Base-by-base conservation (phyloP, 2,888 invertebrate species). In the Ormyrus thymus region DNA sequence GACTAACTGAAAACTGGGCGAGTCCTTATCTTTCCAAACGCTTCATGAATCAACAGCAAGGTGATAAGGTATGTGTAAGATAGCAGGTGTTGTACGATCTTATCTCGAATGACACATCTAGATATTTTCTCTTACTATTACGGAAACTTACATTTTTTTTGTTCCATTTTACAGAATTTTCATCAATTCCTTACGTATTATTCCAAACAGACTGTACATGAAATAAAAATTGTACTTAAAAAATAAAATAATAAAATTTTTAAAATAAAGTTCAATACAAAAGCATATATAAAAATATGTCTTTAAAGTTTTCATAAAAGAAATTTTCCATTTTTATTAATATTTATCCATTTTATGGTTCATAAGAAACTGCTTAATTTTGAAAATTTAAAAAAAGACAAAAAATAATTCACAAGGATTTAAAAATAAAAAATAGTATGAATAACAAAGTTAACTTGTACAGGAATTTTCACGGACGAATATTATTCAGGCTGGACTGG, bases 31-130 rank as follows among this genome's bases (percentile, higher is more conserved):
- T 81, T 70, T 29, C 10, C 55, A 79, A 83, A 72, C 74, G 59
- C 77, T 76, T 76, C 75, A 77, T 88, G 89, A 88, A 85, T 87
- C 89, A 88, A 85, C 85, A 81, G 13, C 59, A 6, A 46, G 59
- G 77, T 80, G 87, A 87, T 88, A 88, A 86, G 82, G 80, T 55
- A 61, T 75, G 58, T 58, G 43, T 55, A n/a, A 77, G 81, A 79
- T 77, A 78, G 62, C 78, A 81, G 79, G 81, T 81, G 77, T 75
- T 68, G 50, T 78, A 78, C 46, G 29, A 53, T 50, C 65, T 77
- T 77, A 69, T 78, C 77, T 75, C 45, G 10, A 46, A 62, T 65
- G 74, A 78, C 66, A 66, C 75, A 71, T 65, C 72, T 48, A 66
- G 73, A 80, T 73, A 64, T 72, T 80, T 68, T 72, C 55, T 50